Base-by-base conservation (phyloP, 2,888 invertebrate genomes). In the Leptinotarsa haldemani region DNA sequence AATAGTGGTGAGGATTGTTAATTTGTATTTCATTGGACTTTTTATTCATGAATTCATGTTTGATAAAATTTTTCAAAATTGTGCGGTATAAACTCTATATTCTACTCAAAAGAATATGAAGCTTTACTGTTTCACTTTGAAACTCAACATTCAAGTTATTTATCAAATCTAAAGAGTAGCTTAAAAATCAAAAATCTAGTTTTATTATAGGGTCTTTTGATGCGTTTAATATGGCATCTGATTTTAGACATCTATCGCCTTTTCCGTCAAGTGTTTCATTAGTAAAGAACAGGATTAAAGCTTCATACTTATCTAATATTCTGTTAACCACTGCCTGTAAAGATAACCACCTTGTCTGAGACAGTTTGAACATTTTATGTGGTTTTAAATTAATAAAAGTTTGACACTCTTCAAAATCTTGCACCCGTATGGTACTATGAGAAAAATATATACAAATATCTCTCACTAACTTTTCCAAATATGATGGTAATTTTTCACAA, bases 71-170 rank as follows among this genome's bases (percentile, higher is more conserved):
- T 58, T 58, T 58, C 20, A 58, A 20, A 58, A 58, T 58, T 22
- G 58, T 58, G 12, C 58, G 12, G 15, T 58, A 52, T 13, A 58
- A 22, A 25, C 22, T 16, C 2, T 58, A 13, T 22, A 58, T n/a
- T 52, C n/a, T 4, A 52, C n/a, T n/a, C n/a, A n/a, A 20, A 15
- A 58, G 22, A 58, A 58, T 22, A 22, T 13, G 16, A 15, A 58
- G 22, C 22, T 22, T 25, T 22, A 58, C 58, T 22, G 20, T 58
- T 9, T 12, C 58, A 58, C 58, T 58, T 22, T 70, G 70, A 74
- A 74, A 74, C 67, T 74, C 74, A 20, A 74, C 15, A 70, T 74
- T 74, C 48, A 70, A 25, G 48, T 65, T 66, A 58, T 74, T 74
- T 22, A 47, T 40, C n/a, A 70, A 46, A 1, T 70, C 48, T 25